Conservation (phyloP, 2,113 vertebrate genomes). For the Sapajus apella region DNA sequence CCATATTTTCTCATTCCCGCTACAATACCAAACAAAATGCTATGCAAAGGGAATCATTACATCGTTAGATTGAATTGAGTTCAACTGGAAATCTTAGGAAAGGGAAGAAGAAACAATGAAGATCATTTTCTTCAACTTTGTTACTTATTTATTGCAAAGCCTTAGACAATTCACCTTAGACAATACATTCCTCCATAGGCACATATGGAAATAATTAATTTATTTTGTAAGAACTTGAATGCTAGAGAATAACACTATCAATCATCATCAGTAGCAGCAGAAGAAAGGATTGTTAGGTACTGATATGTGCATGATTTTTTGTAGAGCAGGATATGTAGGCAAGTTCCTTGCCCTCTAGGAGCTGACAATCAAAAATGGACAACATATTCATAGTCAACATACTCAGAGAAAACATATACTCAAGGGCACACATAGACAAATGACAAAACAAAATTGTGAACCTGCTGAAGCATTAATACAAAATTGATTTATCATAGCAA, state of each 20-base stretch:
- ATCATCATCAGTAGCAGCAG: constrained; percentile 27
- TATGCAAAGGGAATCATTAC: neutral
- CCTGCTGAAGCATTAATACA: neutral
- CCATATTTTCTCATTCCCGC: neutral
- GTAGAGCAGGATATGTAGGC: neutral
- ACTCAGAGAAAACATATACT: neutral
- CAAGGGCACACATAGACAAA: neutral
- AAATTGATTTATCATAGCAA: neutral
- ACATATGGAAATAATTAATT: constrained; percentile 44
- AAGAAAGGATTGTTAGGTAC: constrained; percentile 23
- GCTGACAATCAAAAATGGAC: neutral
- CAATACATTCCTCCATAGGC: neutral
- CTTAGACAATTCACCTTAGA: neutral
- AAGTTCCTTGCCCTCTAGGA: neutral
- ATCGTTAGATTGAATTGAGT: constrained; percentile 1
- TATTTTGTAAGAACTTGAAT: neutral
- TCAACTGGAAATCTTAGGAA: neutral
- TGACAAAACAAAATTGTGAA: neutral
- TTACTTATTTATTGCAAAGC: neutral
- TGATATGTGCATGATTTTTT: neutral
- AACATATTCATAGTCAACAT: neutral
- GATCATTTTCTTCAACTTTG: neutral
- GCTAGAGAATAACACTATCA: constrained; percentile 6
- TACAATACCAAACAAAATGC: neutral
- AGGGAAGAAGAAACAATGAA: neutral